Conservation (phyloP, 37 sponge, comb jelly and placozoan species). For the Amphimedon queenslandica region DNA sequence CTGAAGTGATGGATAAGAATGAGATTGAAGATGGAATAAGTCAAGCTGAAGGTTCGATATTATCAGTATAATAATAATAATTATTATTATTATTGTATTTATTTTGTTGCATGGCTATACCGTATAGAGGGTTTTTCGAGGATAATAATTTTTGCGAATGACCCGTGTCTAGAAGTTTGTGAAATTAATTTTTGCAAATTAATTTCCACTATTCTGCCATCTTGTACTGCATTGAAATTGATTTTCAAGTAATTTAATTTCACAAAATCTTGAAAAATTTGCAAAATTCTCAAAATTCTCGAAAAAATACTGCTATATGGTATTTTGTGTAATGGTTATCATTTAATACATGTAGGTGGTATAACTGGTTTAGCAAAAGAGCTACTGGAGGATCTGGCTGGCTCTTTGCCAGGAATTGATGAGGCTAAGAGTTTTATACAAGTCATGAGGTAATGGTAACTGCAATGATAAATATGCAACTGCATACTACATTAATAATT, state of each 20-base stretch:
- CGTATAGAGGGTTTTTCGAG: no score
- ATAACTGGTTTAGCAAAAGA: conserved; percentile 67
- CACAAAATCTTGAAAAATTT: no score
- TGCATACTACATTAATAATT: background rate
- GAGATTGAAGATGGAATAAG: conserved; percentile 52
- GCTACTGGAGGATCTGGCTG: conserved; percentile 83
- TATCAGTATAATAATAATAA: background rate
- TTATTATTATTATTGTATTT: no score
- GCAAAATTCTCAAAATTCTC: no score
- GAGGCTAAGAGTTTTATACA: conserved; percentile 94
- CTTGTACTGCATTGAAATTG: no score
- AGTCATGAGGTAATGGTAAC: conserved; percentile 62
- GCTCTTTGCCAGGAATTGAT: conserved; percentile 92
- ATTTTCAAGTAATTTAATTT: no score
- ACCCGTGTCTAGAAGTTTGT: no score
- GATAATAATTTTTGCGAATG: no score
- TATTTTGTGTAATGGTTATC: background rate
- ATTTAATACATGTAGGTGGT: conserved; percentile 35
- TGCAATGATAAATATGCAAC: background rate
- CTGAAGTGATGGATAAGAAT: conserved; percentile 56
- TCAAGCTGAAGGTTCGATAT: background rate
- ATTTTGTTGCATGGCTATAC: no score
- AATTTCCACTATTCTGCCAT: no score
- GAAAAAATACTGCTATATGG: background rate
- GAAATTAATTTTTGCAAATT: no score